phyloP scores from a whole-genome alignment of 2,797 vertebrate species.

The Merluccius polli region DNA sequence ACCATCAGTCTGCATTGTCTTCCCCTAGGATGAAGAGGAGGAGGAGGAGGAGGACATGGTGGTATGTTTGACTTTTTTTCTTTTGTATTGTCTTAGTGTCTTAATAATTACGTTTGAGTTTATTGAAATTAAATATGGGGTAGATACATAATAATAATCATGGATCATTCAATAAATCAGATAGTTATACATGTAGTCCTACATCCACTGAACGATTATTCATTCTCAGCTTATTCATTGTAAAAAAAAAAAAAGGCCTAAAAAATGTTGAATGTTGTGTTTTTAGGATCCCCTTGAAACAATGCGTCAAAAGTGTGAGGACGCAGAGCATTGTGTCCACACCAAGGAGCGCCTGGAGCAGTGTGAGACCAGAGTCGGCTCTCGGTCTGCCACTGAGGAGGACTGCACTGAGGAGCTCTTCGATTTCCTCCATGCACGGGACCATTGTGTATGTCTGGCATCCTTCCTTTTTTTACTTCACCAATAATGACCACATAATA shows the following conservation, averaged over 20 bases:
- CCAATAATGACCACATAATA: neutral
- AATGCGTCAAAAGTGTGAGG: constrained; percentile 82
- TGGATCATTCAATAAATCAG: neutral
- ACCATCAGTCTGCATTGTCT: neutral
- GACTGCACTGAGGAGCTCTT: constrained; percentile 95
- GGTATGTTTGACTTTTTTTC: constrained; percentile 54
- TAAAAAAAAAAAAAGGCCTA: neutral
- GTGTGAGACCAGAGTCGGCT: constrained; percentile 82
- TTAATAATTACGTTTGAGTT: neutral
- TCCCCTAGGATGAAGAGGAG: constrained; percentile 64
- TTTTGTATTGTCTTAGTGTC: neutral
- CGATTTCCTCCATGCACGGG: constrained; percentile 92
- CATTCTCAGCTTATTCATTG: neutral
- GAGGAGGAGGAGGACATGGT: constrained; percentile 74
- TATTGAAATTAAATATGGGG: neutral
- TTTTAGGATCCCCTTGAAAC: constrained; percentile 83
- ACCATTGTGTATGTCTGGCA: constrained; percentile 89
- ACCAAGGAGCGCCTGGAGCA: constrained; percentile 76
- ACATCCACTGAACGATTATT: neutral
- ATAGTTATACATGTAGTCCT: neutral
- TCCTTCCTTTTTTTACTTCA: neutral
- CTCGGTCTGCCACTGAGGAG: constrained; percentile 81
- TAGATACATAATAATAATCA: no score
- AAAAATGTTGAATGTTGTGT: neutral
- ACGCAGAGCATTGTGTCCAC: constrained; percentile 81